These are phyloP conservation scores for Paramormyrops hopkinsi DNA, from an alignment of 2,797 vertebrate genomes.

Conservation along the genomic window DNA sequence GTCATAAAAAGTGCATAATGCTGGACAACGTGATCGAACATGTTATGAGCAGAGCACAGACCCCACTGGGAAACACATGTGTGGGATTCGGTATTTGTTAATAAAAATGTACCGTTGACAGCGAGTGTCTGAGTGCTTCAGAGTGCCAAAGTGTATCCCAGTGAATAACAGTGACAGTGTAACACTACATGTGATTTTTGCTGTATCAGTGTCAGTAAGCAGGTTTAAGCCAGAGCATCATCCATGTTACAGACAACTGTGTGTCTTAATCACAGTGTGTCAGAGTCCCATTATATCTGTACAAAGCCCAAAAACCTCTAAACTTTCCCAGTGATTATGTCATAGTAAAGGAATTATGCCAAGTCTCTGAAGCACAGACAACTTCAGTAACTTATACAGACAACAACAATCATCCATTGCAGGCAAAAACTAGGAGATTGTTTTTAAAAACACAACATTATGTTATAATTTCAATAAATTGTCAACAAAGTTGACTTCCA, in stretches of 20 bases:
- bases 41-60: background rate
- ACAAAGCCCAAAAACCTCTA: background rate
- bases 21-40: background rate
- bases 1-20: background rate
- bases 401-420: background rate
- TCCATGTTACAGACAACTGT: background rate
- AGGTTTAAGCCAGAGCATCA: background rate
- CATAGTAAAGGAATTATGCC: background rate
- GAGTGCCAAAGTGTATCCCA: background rate
- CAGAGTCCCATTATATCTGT: background rate
- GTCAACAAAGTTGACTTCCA: background rate
- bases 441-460: background rate
- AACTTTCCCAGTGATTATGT: background rate
- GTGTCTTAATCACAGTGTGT: background rate
- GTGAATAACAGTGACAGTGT: background rate
- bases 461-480: background rate
- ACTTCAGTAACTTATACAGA: background rate
- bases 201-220: background rate
- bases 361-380: background rate
- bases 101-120: background rate
- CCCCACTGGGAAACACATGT: background rate
- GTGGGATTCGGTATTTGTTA: background rate
- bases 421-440: background rate
- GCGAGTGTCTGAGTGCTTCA: background rate
- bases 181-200: background rate